phyloP scores from a whole-genome alignment of 2,113 vertebrate genomes.

The Phylloscopus whistleri region DNA sequence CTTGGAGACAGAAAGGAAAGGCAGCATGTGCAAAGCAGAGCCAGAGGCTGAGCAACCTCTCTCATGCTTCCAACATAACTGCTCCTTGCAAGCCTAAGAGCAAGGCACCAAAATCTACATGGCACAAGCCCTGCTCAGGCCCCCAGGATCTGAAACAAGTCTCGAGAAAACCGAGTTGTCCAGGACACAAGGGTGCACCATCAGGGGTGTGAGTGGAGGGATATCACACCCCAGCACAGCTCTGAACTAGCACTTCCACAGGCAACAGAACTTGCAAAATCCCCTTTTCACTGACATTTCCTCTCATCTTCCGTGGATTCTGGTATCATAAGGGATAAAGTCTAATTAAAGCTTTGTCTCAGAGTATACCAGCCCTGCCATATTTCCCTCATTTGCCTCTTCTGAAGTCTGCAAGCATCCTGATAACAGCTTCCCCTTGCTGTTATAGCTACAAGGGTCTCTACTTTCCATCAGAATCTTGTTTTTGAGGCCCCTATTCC shows the following conservation, averaged over 20 bases:
- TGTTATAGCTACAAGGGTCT: neutral
- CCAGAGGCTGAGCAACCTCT: neutral
- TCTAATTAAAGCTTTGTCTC: neutral
- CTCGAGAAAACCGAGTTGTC: accelerated
- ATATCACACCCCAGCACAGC: neutral
- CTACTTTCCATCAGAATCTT: neutral
- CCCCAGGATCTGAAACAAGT: neutral
- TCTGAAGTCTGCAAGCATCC: neutral
- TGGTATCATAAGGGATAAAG: neutral
- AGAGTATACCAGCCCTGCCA: neutral
- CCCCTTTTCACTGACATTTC: neutral
- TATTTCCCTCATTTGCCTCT: neutral
- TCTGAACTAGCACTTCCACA: neutral
- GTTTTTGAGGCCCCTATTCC: neutral
- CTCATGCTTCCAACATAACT: neutral
- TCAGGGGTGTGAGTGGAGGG: neutral
- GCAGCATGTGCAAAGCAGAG: neutral
- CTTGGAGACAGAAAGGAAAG: neutral
- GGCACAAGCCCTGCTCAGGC: neutral
- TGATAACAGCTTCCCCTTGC: neutral
- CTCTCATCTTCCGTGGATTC: neutral
- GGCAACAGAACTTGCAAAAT: neutral
- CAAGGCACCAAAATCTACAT: neutral
- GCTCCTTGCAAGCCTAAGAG: neutral
- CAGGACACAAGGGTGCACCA: neutral